phyloP scores from a whole-genome alignment of 1,140 invertebrate species.

The Drosophila saltans region DNA sequence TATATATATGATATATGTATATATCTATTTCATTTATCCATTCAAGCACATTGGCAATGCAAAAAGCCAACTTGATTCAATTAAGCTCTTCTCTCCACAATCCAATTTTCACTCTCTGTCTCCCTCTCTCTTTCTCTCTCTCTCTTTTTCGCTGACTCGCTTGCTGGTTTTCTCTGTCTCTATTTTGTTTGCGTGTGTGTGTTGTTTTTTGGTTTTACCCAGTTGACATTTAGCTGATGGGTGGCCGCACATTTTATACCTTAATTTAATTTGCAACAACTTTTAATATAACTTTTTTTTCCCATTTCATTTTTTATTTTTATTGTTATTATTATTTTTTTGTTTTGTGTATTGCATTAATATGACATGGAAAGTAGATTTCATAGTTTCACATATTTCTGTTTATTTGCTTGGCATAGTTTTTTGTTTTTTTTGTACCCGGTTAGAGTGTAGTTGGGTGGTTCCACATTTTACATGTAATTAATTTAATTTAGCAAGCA shows the following conservation, averaged over 20 bases:
- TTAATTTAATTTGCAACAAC: conserved; percentile 52
- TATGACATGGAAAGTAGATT: conserved; percentile 20
- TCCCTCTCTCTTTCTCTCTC: not conserved
- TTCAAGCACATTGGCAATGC: conserved; percentile 13
- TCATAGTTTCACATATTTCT: conserved; percentile 31
- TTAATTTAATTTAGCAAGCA: conserved; percentile 56
- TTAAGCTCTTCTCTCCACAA: conserved; percentile 34
- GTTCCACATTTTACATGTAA: conserved; percentile 50
- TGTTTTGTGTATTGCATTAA: not conserved
- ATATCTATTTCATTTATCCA: conserved; percentile 9
- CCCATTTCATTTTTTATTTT: not conserved
- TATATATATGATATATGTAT: not conserved
- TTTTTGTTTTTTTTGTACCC: conserved; percentile 11
- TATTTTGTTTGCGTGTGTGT: not conserved
- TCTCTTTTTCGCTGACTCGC: not conserved
- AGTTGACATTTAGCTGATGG: conserved; percentile 15
- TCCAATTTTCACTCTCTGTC: conserved; percentile 15
- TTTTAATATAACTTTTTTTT: conserved; percentile 38
- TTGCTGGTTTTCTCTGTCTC: not conserved
- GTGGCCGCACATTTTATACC: conserved; percentile 38
- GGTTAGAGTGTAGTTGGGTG: no score
- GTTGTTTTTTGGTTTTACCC: not conserved
- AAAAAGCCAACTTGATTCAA: conserved; percentile 23
- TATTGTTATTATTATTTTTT: not conserved
- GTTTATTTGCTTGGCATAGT: conserved; percentile 33